These are phyloP conservation scores for Bombus huntii DNA, from an alignment of 1,140 invertebrate genomes.

Conservation along the genomic window DNA sequence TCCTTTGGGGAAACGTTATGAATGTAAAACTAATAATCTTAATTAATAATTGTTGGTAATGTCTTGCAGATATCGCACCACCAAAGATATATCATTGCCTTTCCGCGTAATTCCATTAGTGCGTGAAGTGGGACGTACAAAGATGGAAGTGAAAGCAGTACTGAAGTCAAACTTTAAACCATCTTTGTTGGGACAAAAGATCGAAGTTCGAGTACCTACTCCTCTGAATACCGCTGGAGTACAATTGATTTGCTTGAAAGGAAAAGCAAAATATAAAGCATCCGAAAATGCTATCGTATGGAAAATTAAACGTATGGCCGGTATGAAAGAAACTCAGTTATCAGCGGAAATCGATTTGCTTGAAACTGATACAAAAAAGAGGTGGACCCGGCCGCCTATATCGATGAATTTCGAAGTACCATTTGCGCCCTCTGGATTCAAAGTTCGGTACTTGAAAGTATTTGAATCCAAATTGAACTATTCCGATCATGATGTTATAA, in stretches of 20 bases:
- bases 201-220: slow-evolving; percentile 99
- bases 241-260: slow-evolving; percentile 99
- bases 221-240: slow-evolving; percentile 99
- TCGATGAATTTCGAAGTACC: slow-evolving; percentile 99
- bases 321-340: slow-evolving; percentile 99
- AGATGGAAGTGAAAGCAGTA: slow-evolving; percentile 99
- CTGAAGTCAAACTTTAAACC: slow-evolving; percentile 99
- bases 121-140: slow-evolving; percentile 97
- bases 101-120: slow-evolving; percentile 99
- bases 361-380: slow-evolving; percentile 99
- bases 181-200: slow-evolving; percentile 98
- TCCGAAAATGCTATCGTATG: slow-evolving; percentile 99
- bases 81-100: slow-evolving; percentile 99
- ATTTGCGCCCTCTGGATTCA: slow-evolving; percentile 99
- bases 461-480: slow-evolving; percentile 99
- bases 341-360: slow-evolving; percentile 99
- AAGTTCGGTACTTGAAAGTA: slow-evolving; percentile 99
- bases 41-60: neutral
- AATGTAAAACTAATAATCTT: neutral
- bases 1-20: neutral
- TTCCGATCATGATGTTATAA: slow-evolving; percentile 99
- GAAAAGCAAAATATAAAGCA: slow-evolving; percentile 99
- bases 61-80: slow-evolving; percentile 94
- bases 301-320: slow-evolving; percentile 99
- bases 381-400: slow-evolving; percentile 99